Evolutionary conservation across 1,140 invertebrate species (phyloP).

Genomic region (Harpegnathos saltator): DNA sequence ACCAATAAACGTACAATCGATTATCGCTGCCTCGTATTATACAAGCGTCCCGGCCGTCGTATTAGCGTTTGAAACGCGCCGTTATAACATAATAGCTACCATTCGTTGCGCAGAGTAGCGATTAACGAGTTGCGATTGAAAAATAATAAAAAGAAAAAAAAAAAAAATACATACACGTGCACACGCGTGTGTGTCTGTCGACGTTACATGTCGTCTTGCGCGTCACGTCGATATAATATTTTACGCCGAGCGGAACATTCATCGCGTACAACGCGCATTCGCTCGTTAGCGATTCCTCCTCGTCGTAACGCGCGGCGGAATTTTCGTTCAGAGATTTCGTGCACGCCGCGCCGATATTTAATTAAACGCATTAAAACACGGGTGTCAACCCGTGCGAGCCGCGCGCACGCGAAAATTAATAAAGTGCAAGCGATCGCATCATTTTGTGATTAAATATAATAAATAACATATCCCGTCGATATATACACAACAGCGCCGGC

Average conservation of each 20-base stretch:
- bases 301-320: not conserved
- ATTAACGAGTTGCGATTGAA: not conserved
- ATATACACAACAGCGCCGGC: not conserved
- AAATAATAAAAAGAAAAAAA: not conserved
- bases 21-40: slow-evolving; percentile 53
- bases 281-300: not conserved
- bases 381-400: not conserved
- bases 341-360: slow-evolving; percentile 22
- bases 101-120: not conserved
- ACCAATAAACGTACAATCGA: slow-evolving; percentile 59
- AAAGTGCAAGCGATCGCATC: slow-evolving; percentile 26
- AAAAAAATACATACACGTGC: too few species aligned
- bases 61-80: slow-evolving; percentile 38
- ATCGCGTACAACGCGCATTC: not conserved
- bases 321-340: not conserved
- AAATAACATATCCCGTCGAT: slow-evolving; percentile 19
- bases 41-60: slow-evolving; percentile 38
- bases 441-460: slow-evolving; percentile 28
- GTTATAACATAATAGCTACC: slow-evolving; percentile 31
- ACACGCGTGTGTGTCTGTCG: too few species aligned
- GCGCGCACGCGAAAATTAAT: slow-evolving; percentile 16
- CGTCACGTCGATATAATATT: not conserved
- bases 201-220: too few species aligned
- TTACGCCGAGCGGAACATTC: too few species aligned
- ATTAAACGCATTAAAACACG: slow-evolving; percentile 14